Base-by-base conservation (phyloP, 2,113 vertebrate genomes). In the Mesitornis unicolor region DNA sequence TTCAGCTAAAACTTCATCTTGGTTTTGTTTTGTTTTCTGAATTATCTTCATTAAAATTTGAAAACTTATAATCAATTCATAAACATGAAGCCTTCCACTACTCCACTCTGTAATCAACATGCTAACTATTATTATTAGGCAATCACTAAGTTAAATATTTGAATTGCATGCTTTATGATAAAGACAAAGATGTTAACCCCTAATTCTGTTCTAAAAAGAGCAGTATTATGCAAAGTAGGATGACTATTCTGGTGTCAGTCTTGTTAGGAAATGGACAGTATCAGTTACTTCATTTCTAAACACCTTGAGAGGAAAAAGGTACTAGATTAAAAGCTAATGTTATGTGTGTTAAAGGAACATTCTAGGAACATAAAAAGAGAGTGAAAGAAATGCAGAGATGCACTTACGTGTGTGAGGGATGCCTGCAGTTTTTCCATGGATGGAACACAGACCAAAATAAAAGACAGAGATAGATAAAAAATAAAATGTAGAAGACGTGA, bases 381-480 rank as follows among this genome's bases (percentile, higher is more conserved):
- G 89, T 75, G 90, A 92, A 89, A 94, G 89, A 97, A 97, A 97
- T 81, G 95, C 92, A 97, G 98, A 93, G 90, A 98, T 97, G 97
- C 98, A 99, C 99, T 99, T 99, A 99, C 99, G 99, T 99, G 98
- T 98, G 90, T 98, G 98, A 98, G 98, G 98, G 98, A 97, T 98
- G 97, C 95, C 99, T 99, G 99, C 98, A 86, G 91, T 97, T 98
- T 96, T 98, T 98, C 99, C 98, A 98, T 95, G 98, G 99, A 98
- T 98, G 93, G 98, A 97, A 98, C 97, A 98, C 95, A 98, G 98
- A 98, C 93, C 95, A 97, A 98, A 97, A 98, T 96, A 94, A 97
- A 97, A 98, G 81, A 95, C 84, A 96, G 48, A 97, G 86, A 98
- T 94, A 97, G 90, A 97, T 90, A 97, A 87, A 98, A 97, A 97